These are phyloP conservation scores for Siniperca chuatsi DNA, from an alignment of 2,113 vertebrate species.

Conservation along the genomic window DNA sequence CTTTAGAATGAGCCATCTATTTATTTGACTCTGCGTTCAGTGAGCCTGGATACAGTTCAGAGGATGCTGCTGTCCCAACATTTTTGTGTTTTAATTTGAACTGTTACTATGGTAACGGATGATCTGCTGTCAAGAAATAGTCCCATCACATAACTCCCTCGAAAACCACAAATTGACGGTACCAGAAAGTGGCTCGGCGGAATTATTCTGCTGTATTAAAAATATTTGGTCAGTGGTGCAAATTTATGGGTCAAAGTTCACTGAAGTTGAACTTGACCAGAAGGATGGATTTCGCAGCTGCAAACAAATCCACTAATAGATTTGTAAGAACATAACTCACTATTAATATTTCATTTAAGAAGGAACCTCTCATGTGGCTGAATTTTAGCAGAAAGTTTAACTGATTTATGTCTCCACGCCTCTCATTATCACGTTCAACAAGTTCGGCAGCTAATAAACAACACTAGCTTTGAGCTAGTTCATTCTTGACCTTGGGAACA, in stretches of 20 bases:
- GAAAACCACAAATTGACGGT: no score
- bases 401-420: neutral
- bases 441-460: neutral
- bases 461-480: neutral
- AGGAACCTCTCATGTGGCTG: neutral
- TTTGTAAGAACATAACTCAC: neutral
- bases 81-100: neutral
- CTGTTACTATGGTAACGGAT: neutral
- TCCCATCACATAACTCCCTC: no score
- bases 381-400: neutral
- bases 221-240: no score
- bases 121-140: no score
- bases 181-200: no score
- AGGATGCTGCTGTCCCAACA: neutral
- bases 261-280: no score
- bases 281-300: no score
- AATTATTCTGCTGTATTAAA: no score
- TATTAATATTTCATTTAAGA: neutral
- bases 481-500: neutral
- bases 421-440: no score
- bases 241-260: no score
- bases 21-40: constrained; percentile 14
- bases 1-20: neutral
- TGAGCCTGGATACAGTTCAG: neutral
- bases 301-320: no score